Evolutionary conservation across 2,113 vertebrate genomes (phyloP).

Genomic region (Salvator merianae): DNA sequence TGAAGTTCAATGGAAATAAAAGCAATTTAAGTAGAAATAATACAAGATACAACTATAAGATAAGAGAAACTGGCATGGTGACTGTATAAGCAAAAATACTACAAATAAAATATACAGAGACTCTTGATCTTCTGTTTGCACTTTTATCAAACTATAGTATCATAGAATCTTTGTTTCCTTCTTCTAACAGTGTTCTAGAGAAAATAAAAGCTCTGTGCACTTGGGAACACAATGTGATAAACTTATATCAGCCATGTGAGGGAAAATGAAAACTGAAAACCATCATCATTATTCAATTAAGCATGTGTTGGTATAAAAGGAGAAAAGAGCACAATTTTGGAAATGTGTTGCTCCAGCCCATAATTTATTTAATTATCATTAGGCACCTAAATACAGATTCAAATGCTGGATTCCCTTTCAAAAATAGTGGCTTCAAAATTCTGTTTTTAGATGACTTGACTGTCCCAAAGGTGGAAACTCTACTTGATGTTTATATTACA

Average conservation of each 20-base stretch:
- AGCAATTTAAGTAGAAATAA: no score
- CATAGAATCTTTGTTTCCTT: neutral
- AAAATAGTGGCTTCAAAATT: neutral
- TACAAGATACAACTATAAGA: no score
- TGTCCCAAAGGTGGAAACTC: conserved; percentile 25
- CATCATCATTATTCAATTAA: conserved; percentile 1
- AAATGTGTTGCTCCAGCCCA: neutral
- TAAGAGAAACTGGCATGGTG: no score
- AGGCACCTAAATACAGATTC: neutral
- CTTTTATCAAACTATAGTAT: neutral
- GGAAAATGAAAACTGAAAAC: neutral
- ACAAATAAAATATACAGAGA: neutral
- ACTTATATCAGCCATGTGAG: neutral
- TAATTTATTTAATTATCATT: neutral
- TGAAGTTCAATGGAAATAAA: no score
- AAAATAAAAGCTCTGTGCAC: neutral
- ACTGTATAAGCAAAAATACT: no score
- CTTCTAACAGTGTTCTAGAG: neutral
- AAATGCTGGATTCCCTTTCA: conserved; percentile 2
- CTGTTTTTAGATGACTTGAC: conserved; percentile 26
- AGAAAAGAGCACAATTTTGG: neutral
- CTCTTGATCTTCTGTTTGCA: neutral
- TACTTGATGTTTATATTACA: conserved; percentile 35
- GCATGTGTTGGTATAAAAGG: neutral
- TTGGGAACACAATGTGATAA: neutral